Evolutionary conservation across 2,888 invertebrate species (phyloP), one percentile per base, ranked within the genome.

Genomic region (Athrips mouffetella): DNA sequence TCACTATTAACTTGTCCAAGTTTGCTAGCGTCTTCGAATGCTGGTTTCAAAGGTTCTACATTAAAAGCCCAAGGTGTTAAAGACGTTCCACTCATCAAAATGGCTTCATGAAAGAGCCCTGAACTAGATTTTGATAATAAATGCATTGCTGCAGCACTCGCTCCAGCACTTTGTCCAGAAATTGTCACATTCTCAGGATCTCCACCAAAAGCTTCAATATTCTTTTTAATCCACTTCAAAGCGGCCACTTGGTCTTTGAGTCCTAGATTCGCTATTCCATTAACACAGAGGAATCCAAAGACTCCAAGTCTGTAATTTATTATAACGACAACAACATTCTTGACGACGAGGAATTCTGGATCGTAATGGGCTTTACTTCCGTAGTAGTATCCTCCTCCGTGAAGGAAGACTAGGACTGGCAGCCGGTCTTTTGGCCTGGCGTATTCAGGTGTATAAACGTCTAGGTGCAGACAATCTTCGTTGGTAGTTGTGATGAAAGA

Each of bases 161-260:
- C 80, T 0, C 88, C 88, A 0, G 88, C 85, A 31, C 87, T 88
- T 30, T 88, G 85, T 0, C 88, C 88, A 16, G 76, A 77, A 31
- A 88, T 52, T 0, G 84, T 86, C 1, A 88, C 84, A 48, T 86
- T 86, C 8, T 85, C 81, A 0, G 84, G 83, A 52, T 87, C 87
- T 30, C 88, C 88, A 1, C 85, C 84, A 47, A 88, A 87, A 1
- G 75, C 73, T 1, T 67, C 63, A 46, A 87, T 86, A 48, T 87
- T 88, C 23, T 58, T 69, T 29, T 58, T 66, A n/a, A 88, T 67
- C 87, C 88, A 88, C 57, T 70, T 75, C 3, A 88, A 60, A 6
- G 88, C 86, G 4, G 81, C 84, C 5, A 78, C 69, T 52, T 88
- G 88, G 52, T 88, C 88, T 55, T 81, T 80, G 2, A 88, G 55